Percentiles rank a stretch among this genome's conserved stretches.
Evolutionary conservation across 2,797 vertebrate genomes (phyloP).

Genomic region (Epinephelus coioides): DNA sequence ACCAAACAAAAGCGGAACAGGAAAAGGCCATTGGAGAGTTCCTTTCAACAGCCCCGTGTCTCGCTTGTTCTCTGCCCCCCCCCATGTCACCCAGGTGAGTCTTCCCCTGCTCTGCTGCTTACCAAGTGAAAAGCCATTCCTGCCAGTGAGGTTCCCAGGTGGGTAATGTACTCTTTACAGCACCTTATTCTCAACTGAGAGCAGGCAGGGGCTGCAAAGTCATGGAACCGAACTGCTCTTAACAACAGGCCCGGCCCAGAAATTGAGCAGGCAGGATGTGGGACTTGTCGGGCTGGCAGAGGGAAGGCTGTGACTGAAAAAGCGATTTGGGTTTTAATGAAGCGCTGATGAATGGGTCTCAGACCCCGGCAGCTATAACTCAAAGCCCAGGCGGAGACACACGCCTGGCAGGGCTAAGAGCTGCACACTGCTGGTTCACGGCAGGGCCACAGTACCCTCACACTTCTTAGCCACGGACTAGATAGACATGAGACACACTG

Average conservation of each 20-base stretch:
- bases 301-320: constrained; percentile 69
- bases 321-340: constrained; percentile 82
- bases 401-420: constrained; percentile 65
- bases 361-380: constrained; percentile 77
- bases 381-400: constrained; percentile 68
- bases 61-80: constrained; percentile 23
- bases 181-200: constrained; percentile 56
- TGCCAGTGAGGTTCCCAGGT: constrained; percentile 52
- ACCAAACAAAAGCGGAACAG: constrained; percentile 76
- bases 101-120: constrained; percentile 43
- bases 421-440: constrained; percentile 63
- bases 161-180: constrained; percentile 65
- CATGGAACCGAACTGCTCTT: constrained; percentile 40
- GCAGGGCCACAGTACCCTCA: constrained; percentile 46
- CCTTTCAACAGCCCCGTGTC: constrained; percentile 58
- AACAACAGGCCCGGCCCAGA: constrained; percentile 51
- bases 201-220: constrained; percentile 35
- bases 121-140: constrained; percentile 59
- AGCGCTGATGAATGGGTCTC: constrained; percentile 76
- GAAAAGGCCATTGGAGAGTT: constrained; percentile 79
- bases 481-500: constrained; percentile 32
- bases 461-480: constrained; percentile 23
- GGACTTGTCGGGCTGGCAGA: constrained; percentile 57
- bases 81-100: constrained; percentile 58
- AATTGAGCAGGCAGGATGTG: constrained; percentile 65